Evolutionary conservation across 2,797 vertebrate species (phyloP), one percentile per base, ranked within the genome.

Genomic region (Myotis vivesi): DNA sequence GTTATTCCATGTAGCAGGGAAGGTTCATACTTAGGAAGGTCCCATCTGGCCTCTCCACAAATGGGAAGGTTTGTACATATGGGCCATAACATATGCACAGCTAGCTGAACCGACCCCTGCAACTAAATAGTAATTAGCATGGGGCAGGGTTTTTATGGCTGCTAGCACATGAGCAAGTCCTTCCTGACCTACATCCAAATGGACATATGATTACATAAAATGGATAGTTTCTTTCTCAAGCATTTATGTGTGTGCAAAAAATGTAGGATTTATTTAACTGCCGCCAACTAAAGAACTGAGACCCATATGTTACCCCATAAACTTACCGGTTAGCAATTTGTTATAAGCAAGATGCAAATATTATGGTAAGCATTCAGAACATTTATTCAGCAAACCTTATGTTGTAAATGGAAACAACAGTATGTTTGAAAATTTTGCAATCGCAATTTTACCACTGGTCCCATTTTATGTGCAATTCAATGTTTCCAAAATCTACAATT

Each of bases 171-270:
- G 64, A 90, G 79, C 55, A 94, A 69, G 85, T 92, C 94, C 93
- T 96, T 94, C 69, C 91, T 96, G 93, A 96, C 97, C 95, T 95
- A 94, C 73, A 95, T 97, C 97, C 97, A 97, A 97, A 96, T 97
- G 96, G 97, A 97, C 96, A 97, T 96, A 97, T 96, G 97, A 97
- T 93, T 97, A 95, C 96, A 97, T 97, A 97, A 97, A 97, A 97
- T 95, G 96, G 95, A 72, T 97, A 96, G 95, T 96, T 97, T 97
- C 94, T 95, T 96, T 97, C 94, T 95, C 96, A 95, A 96, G 84
- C 96, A 95, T 95, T 96, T 97, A 97, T 97, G 96, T 97, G 92
- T 77, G 53, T 95, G 93, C 94, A 95, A 97, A 97, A 97, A 97
- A 94, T 92, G 87, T 93, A 96, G 95, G 75, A 93, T 97, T 97